A percentile compares a stretch with the other conserved stretches of the same genome.
These are phyloP conservation scores for Callocephalon fimbriatum DNA, from an alignment of 2,113 vertebrate genomes.

Conservation along the genomic window DNA sequence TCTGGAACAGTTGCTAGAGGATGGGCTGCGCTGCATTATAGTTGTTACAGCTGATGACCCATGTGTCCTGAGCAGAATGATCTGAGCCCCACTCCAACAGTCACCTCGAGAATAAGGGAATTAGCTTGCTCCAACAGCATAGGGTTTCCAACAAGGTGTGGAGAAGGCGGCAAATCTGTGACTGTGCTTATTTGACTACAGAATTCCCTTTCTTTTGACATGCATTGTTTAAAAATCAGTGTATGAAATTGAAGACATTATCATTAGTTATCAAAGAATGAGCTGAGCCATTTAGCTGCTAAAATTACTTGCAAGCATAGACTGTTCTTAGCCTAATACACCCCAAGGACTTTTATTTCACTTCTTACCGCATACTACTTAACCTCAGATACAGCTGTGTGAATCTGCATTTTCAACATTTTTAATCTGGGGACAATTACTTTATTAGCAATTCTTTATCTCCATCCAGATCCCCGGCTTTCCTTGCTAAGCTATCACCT, in stretches of 20 bases:
- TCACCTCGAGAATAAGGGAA: background rate
- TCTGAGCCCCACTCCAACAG: background rate
- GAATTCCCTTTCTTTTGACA: background rate
- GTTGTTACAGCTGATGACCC: fast-evolving
- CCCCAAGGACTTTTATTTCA: slow-evolving; percentile 12
- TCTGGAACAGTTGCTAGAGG: background rate
- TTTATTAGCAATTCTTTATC: background rate
- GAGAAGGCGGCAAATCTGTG: background rate
- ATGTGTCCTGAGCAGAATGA: background rate
- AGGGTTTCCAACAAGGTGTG: background rate
- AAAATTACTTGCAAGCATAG: slow-evolving; percentile 17
- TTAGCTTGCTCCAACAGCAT: background rate
- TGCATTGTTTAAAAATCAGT: slow-evolving; percentile 20
- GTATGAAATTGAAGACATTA: slow-evolving; percentile 22
- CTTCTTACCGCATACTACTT: background rate
- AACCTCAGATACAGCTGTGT: background rate
- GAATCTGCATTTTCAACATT: background rate
- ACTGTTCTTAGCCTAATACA: background rate
- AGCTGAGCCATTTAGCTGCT: slow-evolving; percentile 22
- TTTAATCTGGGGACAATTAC: background rate
- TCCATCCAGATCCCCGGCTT: background rate
- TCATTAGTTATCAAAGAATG: background rate
- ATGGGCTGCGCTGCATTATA: background rate
- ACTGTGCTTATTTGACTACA: background rate
- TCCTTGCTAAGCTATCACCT: background rate